phyloP scores from a whole-genome alignment of 1,140 invertebrate genomes.

The Kradibia gibbosae region DNA sequence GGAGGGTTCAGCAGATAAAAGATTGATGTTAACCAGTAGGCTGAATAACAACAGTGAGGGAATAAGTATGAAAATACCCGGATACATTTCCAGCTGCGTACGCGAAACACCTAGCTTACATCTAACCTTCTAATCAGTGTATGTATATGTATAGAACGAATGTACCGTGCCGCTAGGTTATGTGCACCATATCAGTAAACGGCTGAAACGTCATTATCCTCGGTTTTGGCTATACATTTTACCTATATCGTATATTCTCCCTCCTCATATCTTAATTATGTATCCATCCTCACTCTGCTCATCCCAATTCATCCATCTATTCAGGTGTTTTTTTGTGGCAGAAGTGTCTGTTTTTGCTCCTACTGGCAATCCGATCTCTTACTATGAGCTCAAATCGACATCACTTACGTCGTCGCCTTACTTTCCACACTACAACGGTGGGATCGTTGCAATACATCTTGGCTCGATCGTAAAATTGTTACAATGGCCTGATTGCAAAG shows the following conservation, averaged over 20 bases:
- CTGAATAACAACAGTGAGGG: not conserved
- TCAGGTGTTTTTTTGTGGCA: not conserved
- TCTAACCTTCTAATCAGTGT: not conserved
- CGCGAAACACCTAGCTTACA: not conserved
- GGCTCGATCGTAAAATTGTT: not conserved
- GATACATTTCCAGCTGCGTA: conserved; percentile 30
- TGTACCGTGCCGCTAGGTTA: not conserved
- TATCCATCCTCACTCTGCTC: not conserved
- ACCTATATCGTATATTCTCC: too few species aligned
- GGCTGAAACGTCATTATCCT: conserved; percentile 38
- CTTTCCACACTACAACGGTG: too few species aligned
- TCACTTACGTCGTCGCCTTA: conserved; percentile 4
- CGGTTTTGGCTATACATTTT: not conserved
- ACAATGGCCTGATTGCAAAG: not conserved
- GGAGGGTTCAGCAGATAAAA: not conserved
- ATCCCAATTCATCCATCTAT: not conserved
- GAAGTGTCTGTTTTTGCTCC: conserved; percentile 12
- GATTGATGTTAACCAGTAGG: not conserved
- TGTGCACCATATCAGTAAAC: not conserved
- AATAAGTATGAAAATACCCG: conserved; percentile 15
- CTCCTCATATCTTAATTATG: too few species aligned
- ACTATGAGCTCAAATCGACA: not conserved
- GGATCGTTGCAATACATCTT: not conserved
- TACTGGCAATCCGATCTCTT: not conserved
- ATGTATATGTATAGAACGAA: not conserved